Conservation (phyloP, 92 coral and sea anemone species). For the Zoanthus sansibaricus region DNA sequence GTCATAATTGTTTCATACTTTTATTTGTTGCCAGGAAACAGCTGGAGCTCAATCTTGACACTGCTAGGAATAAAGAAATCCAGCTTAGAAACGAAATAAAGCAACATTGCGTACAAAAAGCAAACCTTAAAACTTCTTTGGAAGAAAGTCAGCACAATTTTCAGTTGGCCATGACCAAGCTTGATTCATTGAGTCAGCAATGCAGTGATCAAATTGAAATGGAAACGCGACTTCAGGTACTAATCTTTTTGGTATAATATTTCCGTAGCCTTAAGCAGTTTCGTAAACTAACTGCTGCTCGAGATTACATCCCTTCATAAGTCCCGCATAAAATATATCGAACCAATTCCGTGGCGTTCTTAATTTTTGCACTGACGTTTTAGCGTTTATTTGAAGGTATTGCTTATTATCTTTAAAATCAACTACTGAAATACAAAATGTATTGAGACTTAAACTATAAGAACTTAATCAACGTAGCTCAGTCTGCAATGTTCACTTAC, state of each 20-base stretch:
- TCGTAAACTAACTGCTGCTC: no score
- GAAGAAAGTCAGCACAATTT: constrained; percentile 62
- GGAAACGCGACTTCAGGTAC: constrained; percentile 67
- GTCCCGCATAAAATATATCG: no score
- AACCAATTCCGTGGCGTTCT: no score
- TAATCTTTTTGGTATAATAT: background rate
- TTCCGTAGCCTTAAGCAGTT: no score
- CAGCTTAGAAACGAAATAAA: constrained; percentile 56
- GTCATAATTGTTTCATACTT: background rate
- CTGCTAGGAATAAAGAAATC: constrained; percentile 48
- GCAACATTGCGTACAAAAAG: constrained; percentile 45
- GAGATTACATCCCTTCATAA: no score
- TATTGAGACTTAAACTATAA: no score
- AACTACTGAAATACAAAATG: no score
- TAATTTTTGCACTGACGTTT: no score
- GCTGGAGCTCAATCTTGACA: constrained; percentile 57
- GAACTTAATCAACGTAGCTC: no score
- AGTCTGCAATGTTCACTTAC: no score
- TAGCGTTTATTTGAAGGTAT: no score
- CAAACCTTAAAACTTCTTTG: constrained; percentile 58
- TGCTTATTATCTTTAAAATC: no score
- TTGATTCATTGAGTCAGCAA: constrained; percentile 68
- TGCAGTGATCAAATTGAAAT: constrained; percentile 66
- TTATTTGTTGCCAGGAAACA: constrained; percentile 38
- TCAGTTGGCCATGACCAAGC: constrained; percentile 49